These are phyloP conservation scores for Adrianichthys oophorus DNA, from an alignment of 2,797 vertebrate species.

Conservation along the genomic window DNA sequence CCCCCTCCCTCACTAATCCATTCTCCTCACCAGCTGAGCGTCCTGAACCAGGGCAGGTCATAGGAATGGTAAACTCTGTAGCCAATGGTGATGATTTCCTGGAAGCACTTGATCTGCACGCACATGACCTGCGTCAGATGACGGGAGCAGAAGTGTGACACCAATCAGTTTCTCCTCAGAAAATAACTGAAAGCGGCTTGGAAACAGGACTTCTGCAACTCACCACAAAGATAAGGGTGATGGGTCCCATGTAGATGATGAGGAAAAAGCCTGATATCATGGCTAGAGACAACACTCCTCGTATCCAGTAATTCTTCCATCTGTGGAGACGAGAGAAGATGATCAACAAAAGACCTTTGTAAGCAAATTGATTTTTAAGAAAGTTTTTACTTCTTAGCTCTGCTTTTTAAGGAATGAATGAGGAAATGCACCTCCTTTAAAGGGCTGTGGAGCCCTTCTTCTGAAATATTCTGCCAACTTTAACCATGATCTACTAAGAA, in stretches of 20 bases:
- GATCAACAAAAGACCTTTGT: no score
- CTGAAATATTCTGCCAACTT: no score
- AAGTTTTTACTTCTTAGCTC: no score
- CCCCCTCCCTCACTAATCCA: conserved; percentile 7
- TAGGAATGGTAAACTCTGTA: conserved; percentile 97
- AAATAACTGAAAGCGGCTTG: background rate
- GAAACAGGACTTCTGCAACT: conserved; percentile 22
- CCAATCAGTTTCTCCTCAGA: background rate
- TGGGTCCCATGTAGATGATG: conserved; percentile 92
- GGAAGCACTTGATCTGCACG: conserved; percentile 97
- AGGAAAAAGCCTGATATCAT: conserved; percentile 94
- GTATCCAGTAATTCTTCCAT: conserved; percentile 99
- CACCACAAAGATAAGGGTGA: conserved; percentile 86
- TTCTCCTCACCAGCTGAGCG: conserved; percentile 91
- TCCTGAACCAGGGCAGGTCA: conserved; percentile 95
- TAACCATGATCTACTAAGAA: no score
- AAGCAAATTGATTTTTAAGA: no score
- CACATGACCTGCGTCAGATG: conserved; percentile 84
- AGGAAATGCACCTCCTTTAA: no score
- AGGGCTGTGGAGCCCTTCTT: no score
- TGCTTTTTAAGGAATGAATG: no score
- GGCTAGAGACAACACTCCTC: conserved; percentile 90
- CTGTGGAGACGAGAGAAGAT: conserved; percentile 64
- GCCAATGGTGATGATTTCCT: conserved; percentile 97
- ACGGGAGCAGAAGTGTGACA: background rate